A percentile compares a stretch with the other conserved stretches of the same genome.
Conservation (phyloP, 1,140 invertebrate species). For the Zophobas morio region DNA sequence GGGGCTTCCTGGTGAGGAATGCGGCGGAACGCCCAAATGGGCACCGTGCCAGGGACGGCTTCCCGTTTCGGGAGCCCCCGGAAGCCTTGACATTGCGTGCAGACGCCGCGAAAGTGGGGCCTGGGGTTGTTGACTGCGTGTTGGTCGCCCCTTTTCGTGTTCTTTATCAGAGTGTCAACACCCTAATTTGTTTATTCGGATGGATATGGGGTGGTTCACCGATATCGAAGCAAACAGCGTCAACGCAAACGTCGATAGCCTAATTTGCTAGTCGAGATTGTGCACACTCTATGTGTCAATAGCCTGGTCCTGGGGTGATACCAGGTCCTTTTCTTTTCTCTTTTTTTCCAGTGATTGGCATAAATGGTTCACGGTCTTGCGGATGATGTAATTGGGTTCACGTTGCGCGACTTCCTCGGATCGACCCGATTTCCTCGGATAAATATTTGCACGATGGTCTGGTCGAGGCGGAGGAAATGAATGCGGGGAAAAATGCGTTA, state of each 20-base stretch:
- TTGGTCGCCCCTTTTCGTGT: neutral
- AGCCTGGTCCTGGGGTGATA: no score
- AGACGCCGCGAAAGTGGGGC: no score
- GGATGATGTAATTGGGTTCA: conserved; percentile 1
- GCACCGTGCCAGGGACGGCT: conserved; percentile 1
- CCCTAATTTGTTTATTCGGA: conserved; percentile 1
- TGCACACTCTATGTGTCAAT: no score
- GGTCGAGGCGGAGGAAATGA: no score
- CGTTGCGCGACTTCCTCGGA: conserved; percentile 3
- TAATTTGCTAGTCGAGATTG: no score
- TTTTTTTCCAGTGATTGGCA: neutral
- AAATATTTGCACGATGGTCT: conserved; percentile 19
- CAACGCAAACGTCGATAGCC: no score
- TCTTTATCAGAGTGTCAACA: neutral
- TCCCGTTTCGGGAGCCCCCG: neutral
- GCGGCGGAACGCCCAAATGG: conserved; percentile 8
- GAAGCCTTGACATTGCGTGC: no score
- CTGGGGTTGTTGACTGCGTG: no score
- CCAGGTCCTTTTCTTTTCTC: no score
- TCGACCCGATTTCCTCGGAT: conserved; percentile 5
- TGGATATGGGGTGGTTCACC: neutral
- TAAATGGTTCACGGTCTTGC: conserved; percentile 5
- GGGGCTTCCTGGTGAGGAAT: neutral
- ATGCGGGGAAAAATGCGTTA: no score
- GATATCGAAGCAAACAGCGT: neutral